Conservation (phyloP, 2,888 invertebrate genomes). For the Acholoe squamosa region DNA sequence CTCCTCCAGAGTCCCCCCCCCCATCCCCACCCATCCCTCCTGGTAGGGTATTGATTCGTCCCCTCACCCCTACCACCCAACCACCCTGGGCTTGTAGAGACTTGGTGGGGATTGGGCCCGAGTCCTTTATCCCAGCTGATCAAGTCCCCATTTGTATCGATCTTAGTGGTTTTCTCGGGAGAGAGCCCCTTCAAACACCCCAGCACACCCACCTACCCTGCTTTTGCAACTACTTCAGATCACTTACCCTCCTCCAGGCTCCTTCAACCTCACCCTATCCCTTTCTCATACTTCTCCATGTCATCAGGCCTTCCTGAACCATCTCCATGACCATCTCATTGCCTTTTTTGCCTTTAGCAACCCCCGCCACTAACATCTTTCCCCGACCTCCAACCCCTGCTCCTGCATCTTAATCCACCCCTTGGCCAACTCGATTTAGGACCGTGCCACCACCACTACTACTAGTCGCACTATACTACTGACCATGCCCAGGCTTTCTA, state of each 20-base stretch:
- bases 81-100: not conserved
- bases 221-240: not conserved
- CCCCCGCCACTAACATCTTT: not conserved
- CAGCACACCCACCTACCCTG: not conserved
- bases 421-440: not conserved
- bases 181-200: not conserved
- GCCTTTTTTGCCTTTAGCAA: not conserved
- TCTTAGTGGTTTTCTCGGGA: not conserved
- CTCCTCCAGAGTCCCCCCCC: not conserved
- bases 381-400: not conserved
- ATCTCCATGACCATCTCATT: not conserved
- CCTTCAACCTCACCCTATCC: not conserved
- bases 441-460: not conserved
- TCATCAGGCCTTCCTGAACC: not conserved
- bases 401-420: slow-evolving; percentile 4
- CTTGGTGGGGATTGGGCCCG: not conserved
- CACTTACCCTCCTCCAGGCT: not conserved
- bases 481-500: too few species aligned
- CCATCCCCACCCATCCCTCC: not conserved
- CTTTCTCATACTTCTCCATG: not conserved
- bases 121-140: slow-evolving; percentile 52
- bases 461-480: too few species aligned
- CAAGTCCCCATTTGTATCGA: slow-evolving; percentile 51
- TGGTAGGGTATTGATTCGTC: not conserved
- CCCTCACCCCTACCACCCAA: not conserved